These are phyloP conservation scores for Luidia sarsii DNA, from an alignment of 53 echinoderm and acorn worm species.

Conservation along the genomic window DNA sequence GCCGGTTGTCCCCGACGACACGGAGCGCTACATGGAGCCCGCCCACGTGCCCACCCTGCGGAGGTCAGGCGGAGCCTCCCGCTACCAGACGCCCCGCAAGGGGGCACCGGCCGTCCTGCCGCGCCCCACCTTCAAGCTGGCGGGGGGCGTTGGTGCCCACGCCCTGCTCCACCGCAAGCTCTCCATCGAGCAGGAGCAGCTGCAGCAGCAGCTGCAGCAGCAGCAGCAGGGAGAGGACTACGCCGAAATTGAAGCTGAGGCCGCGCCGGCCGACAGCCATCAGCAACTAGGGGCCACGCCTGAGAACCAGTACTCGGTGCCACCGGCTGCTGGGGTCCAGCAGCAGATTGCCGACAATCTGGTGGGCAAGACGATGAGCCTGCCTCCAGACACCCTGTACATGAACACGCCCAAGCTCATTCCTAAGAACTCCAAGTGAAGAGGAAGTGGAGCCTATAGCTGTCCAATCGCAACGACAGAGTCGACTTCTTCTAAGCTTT, in stretches of 20 bases:
- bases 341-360: too few species aligned
- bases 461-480: too few species aligned
- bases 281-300: not conserved
- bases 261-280: not conserved
- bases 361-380: not conserved
- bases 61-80: not conserved
- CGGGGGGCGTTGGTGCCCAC: slow-evolving; percentile 59
- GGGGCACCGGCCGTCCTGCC: slow-evolving; percentile 42
- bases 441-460: too few species aligned
- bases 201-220: not conserved
- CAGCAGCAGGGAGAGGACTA: not conserved
- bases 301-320: not conserved
- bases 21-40: slow-evolving; percentile 41
- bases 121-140: slow-evolving; percentile 57
- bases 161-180: slow-evolving; percentile 44
- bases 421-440: slow-evolving; percentile 31
- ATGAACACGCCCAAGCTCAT: slow-evolving; percentile 58
- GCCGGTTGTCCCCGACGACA: not conserved
- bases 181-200: slow-evolving; percentile 37
- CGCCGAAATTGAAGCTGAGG: slow-evolving; percentile 10
- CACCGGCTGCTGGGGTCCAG: not conserved
- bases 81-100: slow-evolving; percentile 48
- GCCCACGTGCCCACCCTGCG: slow-evolving; percentile 42
- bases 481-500: too few species aligned
- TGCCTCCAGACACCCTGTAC: slow-evolving; percentile 36